A percentile compares a stretch with the other conserved stretches of the same genome.
Conservation (phyloP, 2,888 invertebrate species). For the Heliconius ismenius region DNA sequence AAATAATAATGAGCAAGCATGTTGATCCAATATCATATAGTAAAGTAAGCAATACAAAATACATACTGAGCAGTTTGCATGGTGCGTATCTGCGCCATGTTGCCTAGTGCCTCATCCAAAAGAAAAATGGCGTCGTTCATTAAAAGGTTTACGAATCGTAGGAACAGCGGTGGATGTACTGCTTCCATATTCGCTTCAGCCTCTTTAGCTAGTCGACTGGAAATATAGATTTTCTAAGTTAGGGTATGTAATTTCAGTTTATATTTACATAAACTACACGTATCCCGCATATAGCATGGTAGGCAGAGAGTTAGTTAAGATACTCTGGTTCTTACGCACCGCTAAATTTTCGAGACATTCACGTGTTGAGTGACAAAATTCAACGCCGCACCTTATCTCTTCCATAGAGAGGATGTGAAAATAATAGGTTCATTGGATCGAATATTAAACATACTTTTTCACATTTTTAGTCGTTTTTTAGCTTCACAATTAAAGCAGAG, state of each 20-base stretch:
- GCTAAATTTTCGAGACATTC: no score
- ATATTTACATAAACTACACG: no score
- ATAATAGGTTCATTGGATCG: no score
- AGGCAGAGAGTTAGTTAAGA: background rate
- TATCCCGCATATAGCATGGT: background rate
- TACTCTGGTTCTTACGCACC: background rate
- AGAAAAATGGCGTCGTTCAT: constrained; percentile 99
- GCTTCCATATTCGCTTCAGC: constrained; percentile 95
- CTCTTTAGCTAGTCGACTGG: constrained; percentile 86
- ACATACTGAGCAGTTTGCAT: constrained; percentile 88
- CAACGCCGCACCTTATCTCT: background rate
- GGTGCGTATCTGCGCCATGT: constrained; percentile 93
- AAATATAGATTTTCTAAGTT: constrained; percentile 43
- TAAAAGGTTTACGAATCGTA: constrained; percentile 96
- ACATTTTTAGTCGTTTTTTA: no score
- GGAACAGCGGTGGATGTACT: constrained; percentile 93
- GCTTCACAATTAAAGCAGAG: no score
- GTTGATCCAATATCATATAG: background rate
- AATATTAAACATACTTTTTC: no score
- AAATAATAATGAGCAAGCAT: background rate
- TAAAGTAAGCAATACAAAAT: background rate
- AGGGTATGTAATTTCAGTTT: background rate
- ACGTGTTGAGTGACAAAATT: background rate
- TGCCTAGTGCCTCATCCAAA: constrained; percentile 93
- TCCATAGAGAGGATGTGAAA: background rate